Evolutionary conservation across 2,888 invertebrate genomes (phyloP).

Genomic region (Brachyopa scutellaris): DNA sequence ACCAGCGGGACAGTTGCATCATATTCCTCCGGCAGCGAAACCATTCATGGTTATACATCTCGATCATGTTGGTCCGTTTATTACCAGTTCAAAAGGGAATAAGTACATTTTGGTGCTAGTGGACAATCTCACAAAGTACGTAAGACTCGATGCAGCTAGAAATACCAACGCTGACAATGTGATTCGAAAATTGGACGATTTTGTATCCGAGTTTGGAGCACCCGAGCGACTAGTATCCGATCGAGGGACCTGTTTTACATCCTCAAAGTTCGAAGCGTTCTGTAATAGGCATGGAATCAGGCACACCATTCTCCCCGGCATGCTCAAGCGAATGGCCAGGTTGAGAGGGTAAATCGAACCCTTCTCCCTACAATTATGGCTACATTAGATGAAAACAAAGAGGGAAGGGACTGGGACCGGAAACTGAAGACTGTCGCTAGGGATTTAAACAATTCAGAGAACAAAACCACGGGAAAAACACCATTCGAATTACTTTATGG

Average conservation of each 20-base stretch:
- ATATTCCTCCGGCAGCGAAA: background rate
- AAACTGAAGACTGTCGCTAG: background rate
- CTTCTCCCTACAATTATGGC: background rate
- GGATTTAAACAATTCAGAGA: background rate
- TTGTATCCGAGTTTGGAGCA: background rate
- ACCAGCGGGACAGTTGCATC: conserved; percentile 2
- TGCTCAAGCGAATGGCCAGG: too few relatives aligned
- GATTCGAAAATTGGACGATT: conserved; percentile 2
- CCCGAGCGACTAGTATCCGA: background rate
- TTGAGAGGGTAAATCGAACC: background rate
- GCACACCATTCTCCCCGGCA: conserved; percentile 1
- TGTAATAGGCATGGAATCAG: background rate
- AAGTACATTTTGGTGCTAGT: conserved; percentile 1
- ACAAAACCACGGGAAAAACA: conserved; percentile 1
- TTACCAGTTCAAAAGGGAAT: background rate
- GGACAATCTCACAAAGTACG: background rate
- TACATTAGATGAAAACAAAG: background rate
- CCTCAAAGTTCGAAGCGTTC: background rate
- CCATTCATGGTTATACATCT: background rate
- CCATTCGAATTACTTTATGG: background rate
- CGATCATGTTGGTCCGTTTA: conserved; percentile 11
- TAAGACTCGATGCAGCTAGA: background rate
- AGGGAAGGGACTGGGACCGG: background rate
- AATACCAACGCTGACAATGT: conserved; percentile 17
- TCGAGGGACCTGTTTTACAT: conserved; percentile 15